Base-by-base conservation (phyloP, 2,797 vertebrate genomes). In the Distichodus sexfasciatus region DNA sequence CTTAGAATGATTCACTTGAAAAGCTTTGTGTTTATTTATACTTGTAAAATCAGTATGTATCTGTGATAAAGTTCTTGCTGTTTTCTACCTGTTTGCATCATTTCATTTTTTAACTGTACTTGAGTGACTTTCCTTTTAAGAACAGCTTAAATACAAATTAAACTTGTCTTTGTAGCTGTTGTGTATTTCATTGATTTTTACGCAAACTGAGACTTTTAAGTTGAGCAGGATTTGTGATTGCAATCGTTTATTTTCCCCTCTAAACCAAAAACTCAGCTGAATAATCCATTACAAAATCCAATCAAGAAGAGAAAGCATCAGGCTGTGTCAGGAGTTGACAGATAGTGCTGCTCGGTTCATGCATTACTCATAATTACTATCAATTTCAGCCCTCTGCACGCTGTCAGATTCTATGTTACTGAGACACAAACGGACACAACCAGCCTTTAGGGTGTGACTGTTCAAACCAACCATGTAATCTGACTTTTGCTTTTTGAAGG, bases 1-100 rank as follows among this genome's bases (percentile, higher is more conserved):
- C 75, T 84, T 84, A 82, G 71, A 85, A 84, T 81, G 67, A 76
- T 71, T 68, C 60, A 47, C 31, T 19, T 69, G 46, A 58, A 26
- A 4, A 29, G 29, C 43, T 28, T 21, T 6, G 23, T 26, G 23
- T 33, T 51, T 60, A 59, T 76, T 72, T 66, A 33, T 71, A 46
- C 3, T 50, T 71, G 41, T 62, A 59, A 57, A 63, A 10, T 38
- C n/a, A n/a, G 47, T 72, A 70, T 71, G 33, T 36, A 28, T 54
- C 21, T 33, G 62, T 53, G 29, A 48, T 51, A 28, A 1, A 9
- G 26, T 26, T 40, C 14, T 60, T n/a, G 54, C 26, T 38, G 23
- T 59, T 38, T 55, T 55, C 35, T 7, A 33, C 15, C 12, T 41
- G 44, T 48, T 51, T 69, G 28, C 12, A n/a, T n/a, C n/a, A n/a